A percentile compares a stretch with the other conserved stretches of the same genome.
Conservation (phyloP, 1,140 invertebrate genomes). For the Nephila pilipes region DNA sequence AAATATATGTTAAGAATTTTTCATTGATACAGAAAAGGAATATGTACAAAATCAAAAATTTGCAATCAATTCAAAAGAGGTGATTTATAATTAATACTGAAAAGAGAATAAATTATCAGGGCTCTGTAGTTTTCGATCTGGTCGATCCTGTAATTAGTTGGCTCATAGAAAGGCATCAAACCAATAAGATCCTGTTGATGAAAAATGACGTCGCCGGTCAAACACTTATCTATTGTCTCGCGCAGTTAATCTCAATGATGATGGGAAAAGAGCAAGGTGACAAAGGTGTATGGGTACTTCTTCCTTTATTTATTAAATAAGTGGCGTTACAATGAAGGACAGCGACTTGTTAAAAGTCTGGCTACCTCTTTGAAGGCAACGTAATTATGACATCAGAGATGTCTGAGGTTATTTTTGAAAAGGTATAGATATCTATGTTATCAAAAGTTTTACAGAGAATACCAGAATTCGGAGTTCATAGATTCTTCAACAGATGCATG, state of each 20-base stretch:
- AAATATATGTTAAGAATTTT: too few species aligned
- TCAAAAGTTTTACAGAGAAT: too few species aligned
- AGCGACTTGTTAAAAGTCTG: neutral
- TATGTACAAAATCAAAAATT: too few species aligned
- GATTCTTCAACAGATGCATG: too few species aligned
- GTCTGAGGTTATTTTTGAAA: too few species aligned
- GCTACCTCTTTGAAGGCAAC: neutral
- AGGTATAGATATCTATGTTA: too few species aligned
- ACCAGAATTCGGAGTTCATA: too few species aligned
- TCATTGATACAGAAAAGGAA: too few species aligned
- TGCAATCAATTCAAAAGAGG: neutral
- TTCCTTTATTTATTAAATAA: constrained; percentile 20
- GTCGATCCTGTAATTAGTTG: constrained; percentile 40
- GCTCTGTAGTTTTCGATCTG: neutral
- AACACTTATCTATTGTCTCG: constrained; percentile 12
- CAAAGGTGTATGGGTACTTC: neutral
- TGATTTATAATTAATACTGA: constrained; percentile 1
- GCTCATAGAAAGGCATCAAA: neutral
- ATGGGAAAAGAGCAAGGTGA: neutral
- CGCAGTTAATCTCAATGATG: constrained; percentile 29
- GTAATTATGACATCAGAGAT: too few species aligned
- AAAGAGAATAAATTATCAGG: constrained; percentile 16
- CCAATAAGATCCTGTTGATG: constrained; percentile 28
- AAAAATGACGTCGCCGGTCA: constrained; percentile 52
- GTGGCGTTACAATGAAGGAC: neutral